These are phyloP conservation scores for Vireo altiloquus DNA, from an alignment of 2,113 vertebrate species.

Conservation along the genomic window DNA sequence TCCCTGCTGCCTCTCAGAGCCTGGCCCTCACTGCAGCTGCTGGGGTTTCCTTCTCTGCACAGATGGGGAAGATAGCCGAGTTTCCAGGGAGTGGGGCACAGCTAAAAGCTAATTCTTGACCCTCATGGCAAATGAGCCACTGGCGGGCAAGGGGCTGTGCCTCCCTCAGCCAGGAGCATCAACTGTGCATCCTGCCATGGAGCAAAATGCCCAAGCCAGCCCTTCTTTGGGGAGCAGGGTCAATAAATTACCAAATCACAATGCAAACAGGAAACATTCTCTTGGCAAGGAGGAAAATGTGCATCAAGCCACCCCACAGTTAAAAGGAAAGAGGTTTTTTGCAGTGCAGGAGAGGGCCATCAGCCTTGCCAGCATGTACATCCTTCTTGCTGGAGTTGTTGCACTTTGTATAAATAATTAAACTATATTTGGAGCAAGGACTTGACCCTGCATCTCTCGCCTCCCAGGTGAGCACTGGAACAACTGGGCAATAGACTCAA, in stretches of 20 bases:
- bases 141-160: background rate
- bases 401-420: constrained; percentile 54
- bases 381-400: background rate
- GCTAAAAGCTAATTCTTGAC: background rate
- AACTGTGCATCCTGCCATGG: rapidly evolving
- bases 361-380: rapidly evolving
- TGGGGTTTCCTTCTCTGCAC: background rate
- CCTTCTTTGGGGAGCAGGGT: background rate
- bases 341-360: background rate
- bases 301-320: background rate
- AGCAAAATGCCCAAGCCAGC: rapidly evolving
- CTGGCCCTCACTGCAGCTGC: background rate
- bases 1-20: background rate
- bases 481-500: constrained; percentile 58
- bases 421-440: background rate
- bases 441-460: background rate
- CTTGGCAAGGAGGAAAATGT: background rate
- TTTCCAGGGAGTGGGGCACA: background rate
- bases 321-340: background rate
- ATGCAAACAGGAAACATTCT: background rate
- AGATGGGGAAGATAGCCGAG: rapidly evolving
- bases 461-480: background rate
- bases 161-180: rapidly evolving
- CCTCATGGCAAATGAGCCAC: rapidly evolving
- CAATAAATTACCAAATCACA: background rate